Conservation (phyloP, 2,888 invertebrate genomes). For the Unio pictorum region DNA sequence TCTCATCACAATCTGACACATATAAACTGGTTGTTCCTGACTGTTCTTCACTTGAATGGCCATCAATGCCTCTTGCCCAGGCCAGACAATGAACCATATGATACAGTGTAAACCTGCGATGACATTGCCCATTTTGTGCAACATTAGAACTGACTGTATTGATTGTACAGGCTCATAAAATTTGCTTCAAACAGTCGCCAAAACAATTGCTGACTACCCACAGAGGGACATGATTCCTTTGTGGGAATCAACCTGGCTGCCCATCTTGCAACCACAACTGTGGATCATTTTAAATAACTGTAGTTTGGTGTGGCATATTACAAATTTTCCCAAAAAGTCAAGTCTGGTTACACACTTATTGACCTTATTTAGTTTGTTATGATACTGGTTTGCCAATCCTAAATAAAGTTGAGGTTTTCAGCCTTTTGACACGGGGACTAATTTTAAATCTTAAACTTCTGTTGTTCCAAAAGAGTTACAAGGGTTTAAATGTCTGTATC, state of each 20-base stretch:
- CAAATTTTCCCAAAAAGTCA: no score
- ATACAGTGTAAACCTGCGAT: constrained; percentile 17
- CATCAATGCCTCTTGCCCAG: constrained; percentile 12
- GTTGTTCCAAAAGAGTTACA: no score
- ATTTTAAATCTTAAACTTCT: no score
- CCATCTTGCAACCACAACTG: no score
- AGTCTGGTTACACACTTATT: no score
- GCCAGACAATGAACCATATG: constrained; percentile 12
- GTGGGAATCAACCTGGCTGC: constrained; percentile 20
- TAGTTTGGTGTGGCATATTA: no score
- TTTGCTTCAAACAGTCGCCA: constrained; percentile 12
- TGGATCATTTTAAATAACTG: no score
- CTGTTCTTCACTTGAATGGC: constrained; percentile 15
- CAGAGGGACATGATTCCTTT: constrained; percentile 2
- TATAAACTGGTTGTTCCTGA: constrained; percentile 12
- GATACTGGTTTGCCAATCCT: no score
- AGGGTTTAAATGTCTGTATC: no score
- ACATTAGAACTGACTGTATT: constrained; percentile 20
- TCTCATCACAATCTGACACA: constrained; percentile 9
- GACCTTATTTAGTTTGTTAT: no score
- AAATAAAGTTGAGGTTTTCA: no score
- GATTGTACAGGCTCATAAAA: constrained; percentile 21
- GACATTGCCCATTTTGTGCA: constrained; percentile 19
- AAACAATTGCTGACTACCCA: constrained; percentile 16
- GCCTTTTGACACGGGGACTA: no score